Percentiles rank a stretch among this genome's conserved stretches.
Evolutionary conservation across 2,888 invertebrate genomes (phyloP).

Genomic region (Eristalis intricaria): DNA sequence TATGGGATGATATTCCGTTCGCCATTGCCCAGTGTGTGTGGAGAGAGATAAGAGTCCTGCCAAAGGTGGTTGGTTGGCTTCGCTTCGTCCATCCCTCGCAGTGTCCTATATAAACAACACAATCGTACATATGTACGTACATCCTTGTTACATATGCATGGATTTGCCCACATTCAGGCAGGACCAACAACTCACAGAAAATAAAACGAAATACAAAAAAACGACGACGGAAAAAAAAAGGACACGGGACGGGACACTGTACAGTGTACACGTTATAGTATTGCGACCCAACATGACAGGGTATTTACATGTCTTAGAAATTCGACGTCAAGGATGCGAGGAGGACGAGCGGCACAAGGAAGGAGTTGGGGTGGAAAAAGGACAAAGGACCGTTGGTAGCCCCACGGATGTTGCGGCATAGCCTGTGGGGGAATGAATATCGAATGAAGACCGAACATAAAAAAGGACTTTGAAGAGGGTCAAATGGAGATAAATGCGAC

Average conservation of each 20-base stretch:
- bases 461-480: constrained; percentile 82
- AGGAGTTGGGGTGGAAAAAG: constrained; percentile 36
- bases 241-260: background rate
- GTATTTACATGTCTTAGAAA: constrained; percentile 73
- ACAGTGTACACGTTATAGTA: constrained; percentile 43
- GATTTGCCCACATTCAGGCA: constrained; percentile 58
- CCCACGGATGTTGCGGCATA: constrained; percentile 60
- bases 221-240: background rate
- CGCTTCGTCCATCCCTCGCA: constrained; percentile 36
- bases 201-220: constrained; percentile 19
- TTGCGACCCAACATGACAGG: constrained; percentile 72
- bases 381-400: constrained; percentile 69
- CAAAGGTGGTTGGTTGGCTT: constrained; percentile 62
- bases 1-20: constrained; percentile 53
- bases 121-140: constrained; percentile 18
- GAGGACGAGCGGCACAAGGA: constrained; percentile 3
- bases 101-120: constrained; percentile 6
- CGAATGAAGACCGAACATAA: constrained; percentile 73
- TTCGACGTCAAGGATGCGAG: constrained; percentile 12
- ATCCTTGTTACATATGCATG: constrained; percentile 68
- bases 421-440: constrained; percentile 72
- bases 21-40: constrained; percentile 58
- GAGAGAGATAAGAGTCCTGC: constrained; percentile 10
- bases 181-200: constrained; percentile 12
- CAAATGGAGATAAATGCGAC: constrained; percentile 81